Percentiles rank a stretch among this genome's conserved stretches.
Conservation (phyloP, 2,113 vertebrate species). For the Platichthys flesus region DNA sequence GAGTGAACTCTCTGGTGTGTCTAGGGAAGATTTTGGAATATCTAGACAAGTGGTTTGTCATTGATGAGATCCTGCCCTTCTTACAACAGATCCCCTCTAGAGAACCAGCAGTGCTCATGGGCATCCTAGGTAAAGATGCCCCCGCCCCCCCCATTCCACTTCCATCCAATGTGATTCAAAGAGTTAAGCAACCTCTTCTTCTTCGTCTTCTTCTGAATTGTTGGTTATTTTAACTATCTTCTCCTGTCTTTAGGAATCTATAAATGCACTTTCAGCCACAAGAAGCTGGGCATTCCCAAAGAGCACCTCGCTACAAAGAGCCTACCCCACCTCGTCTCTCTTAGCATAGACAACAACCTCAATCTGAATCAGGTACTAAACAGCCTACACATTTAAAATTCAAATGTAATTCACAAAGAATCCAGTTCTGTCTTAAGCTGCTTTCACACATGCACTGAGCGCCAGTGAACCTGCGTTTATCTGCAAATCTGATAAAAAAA, state of each 20-base stretch:
- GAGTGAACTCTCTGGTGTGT: constrained; percentile 97
- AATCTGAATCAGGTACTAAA: constrained; percentile 94
- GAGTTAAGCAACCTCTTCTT: not conserved
- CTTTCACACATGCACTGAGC: too few relatives aligned
- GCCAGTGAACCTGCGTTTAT: too few relatives aligned
- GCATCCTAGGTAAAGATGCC: constrained; percentile 89
- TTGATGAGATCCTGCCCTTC: constrained; percentile 98
- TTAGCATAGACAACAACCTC: constrained; percentile 98
- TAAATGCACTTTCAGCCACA: constrained; percentile 98
- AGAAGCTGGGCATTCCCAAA: constrained; percentile 98
- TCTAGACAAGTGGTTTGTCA: constrained; percentile 98
- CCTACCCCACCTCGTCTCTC: constrained; percentile 94
- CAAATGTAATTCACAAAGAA: too few relatives aligned
- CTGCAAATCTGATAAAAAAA: not conserved
- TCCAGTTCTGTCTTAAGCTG: too few relatives aligned
- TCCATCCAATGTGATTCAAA: not conserved
- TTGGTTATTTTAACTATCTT: not conserved
- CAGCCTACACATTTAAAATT: not conserved
- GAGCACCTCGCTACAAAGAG: constrained; percentile 94
- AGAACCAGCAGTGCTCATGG: constrained; percentile 98
- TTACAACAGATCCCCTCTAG: constrained; percentile 97
- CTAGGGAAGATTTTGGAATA: constrained; percentile 98
- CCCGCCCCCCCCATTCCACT: not conserved
- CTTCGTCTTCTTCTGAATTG: not conserved
- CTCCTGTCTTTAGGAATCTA: constrained; percentile 89